These are phyloP conservation scores for Eospalax fontanierii DNA, from an alignment of 2,797 vertebrate species.

Conservation along the genomic window DNA sequence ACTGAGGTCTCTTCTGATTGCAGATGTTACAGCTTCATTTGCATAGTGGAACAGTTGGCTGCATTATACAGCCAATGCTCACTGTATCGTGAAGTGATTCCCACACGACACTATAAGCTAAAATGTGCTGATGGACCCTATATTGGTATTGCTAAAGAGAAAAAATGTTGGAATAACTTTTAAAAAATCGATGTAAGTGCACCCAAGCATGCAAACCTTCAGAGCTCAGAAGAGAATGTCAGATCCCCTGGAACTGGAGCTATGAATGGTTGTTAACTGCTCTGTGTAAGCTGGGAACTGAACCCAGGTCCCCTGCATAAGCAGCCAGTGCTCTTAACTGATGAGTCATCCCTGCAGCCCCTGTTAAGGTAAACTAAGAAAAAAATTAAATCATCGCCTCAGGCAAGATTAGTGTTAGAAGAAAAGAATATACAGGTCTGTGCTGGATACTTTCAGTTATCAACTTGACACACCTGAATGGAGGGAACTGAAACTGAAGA, in stretches of 20 bases:
- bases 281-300: no score
- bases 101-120: background rate
- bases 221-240: no score
- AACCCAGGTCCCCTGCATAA: no score
- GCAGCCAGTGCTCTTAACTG: no score
- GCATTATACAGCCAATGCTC: background rate
- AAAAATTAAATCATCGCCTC: background rate
- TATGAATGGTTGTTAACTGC: no score
- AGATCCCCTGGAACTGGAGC: no score
- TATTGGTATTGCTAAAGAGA: background rate
- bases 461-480: no score
- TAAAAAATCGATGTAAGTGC: background rate
- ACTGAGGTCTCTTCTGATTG: constrained; percentile 60
- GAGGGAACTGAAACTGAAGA: no score
- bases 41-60: constrained; percentile 7
- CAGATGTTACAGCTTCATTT: constrained; percentile 65
- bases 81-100: background rate
- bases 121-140: background rate
- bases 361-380: no score
- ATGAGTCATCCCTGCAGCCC: no score
- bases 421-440: background rate
- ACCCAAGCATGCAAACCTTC: no score
- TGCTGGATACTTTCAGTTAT: no score
- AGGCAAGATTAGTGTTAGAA: background rate
- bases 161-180: background rate